A percentile compares a stretch with the other conserved stretches of the same genome.
Conservation (phyloP, 1,140 invertebrate genomes). For the Drosophila biarmipes region DNA sequence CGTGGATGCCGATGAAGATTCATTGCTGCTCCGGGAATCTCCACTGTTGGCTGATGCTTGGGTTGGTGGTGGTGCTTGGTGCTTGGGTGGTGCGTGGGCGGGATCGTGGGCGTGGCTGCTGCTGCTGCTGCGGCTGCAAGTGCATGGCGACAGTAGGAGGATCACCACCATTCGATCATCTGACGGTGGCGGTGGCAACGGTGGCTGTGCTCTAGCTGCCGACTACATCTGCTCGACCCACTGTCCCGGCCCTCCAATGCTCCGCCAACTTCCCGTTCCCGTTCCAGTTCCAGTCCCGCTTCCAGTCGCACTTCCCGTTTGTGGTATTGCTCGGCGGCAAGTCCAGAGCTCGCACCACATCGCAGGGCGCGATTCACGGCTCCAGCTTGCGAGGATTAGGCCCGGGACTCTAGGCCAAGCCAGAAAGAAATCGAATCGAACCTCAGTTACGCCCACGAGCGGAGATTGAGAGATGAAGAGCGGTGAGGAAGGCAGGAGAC, state of each 20-base stretch:
- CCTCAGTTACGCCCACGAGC: background rate
- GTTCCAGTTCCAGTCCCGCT: background rate
- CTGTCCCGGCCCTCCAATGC: slow-evolving; percentile 5
- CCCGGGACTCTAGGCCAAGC: slow-evolving; percentile 9
- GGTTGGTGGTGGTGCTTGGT: slow-evolving; percentile 27
- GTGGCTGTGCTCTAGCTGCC: slow-evolving; percentile 41
- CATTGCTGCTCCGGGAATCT: slow-evolving; percentile 47
- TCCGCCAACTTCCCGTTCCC: background rate
- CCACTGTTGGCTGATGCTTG: slow-evolving; percentile 19
- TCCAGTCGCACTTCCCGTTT: slow-evolving; percentile 33
- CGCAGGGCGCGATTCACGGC: slow-evolving; percentile 50
- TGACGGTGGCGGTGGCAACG: slow-evolving; percentile 54
- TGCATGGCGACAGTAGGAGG: slow-evolving; percentile 84
- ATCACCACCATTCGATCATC: slow-evolving; percentile 85
- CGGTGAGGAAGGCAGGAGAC: background rate
- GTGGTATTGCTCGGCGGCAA: slow-evolving; percentile 55
- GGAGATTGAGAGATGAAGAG: slow-evolving; percentile 9
- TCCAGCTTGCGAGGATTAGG: slow-evolving; percentile 22
- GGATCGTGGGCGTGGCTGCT: slow-evolving; percentile 50
- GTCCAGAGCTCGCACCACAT: slow-evolving; percentile 60
- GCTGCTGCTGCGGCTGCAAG: slow-evolving; percentile 71
- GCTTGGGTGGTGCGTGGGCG: slow-evolving; percentile 27
- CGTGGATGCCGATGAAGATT: slow-evolving; percentile 69
- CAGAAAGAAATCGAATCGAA: background rate
- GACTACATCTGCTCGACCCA: slow-evolving; percentile 36